These are phyloP conservation scores for Pinna nobilis DNA, from an alignment of 1,140 invertebrate species.

Conservation along the genomic window DNA sequence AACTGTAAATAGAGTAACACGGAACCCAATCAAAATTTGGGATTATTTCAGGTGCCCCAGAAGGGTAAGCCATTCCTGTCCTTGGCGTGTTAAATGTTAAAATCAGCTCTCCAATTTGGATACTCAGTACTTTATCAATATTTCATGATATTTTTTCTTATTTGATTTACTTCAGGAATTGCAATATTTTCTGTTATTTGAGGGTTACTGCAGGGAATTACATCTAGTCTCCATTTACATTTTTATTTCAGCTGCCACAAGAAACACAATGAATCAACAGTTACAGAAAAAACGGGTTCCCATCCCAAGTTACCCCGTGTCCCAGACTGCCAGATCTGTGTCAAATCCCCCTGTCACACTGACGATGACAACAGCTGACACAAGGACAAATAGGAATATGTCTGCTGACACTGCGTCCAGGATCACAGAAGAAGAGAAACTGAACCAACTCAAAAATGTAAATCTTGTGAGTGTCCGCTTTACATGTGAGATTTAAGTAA, in stretches of 20 bases:
- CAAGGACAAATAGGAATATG: conserved; percentile 41
- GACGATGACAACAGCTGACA: conserved; percentile 50
- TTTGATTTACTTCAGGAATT: no score
- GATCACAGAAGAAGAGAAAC: conserved; percentile 52
- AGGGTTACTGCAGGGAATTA: no score
- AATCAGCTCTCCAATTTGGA: no score
- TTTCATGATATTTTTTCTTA: no score
- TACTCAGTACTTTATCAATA: no score
- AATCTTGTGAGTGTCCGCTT: conserved; percentile 48
- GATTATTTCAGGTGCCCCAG: no score
- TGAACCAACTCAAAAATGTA: conserved; percentile 61
- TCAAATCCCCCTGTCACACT: conserved; percentile 43
- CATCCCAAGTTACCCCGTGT: conserved; percentile 1
- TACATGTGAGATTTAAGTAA: not conserved
- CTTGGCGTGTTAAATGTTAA: no score
- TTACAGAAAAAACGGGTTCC: conserved; percentile 15
- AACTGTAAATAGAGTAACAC: no score
- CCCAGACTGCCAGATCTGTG: not conserved
- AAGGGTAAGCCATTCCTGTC: no score
- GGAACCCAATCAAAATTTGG: no score
- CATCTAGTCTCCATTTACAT: not conserved
- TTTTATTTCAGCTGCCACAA: conserved; percentile 2
- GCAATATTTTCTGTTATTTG: no score
- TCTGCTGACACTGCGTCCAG: conserved; percentile 48
- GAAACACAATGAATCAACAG: not conserved